Evolutionary conservation across 92 coral and sea anemone species (phyloP).

Genomic region (Muricea muricata): DNA sequence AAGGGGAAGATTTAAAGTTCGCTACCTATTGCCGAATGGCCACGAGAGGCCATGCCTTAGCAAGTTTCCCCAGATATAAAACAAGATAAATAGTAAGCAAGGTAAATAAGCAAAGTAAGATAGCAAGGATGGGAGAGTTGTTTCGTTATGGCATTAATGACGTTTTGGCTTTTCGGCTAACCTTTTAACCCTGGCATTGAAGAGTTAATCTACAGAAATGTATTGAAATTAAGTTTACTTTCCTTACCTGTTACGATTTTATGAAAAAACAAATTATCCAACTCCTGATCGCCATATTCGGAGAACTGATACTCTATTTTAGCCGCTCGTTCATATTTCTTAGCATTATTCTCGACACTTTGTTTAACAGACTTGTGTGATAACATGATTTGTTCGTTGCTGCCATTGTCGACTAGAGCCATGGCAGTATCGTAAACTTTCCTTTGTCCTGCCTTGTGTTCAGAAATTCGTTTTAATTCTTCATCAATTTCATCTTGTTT

Average conservation of each 20-base stretch:
- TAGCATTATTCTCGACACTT: background rate
- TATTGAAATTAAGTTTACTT: background rate
- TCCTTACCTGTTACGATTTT: background rate
- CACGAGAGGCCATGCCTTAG: too few species aligned
- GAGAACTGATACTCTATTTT: background rate
- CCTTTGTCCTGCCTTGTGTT: background rate
- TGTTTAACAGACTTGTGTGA: background rate
- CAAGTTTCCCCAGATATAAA: too few species aligned
- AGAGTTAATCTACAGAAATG: too few species aligned
- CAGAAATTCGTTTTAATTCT: background rate
- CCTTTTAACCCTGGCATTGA: too few species aligned
- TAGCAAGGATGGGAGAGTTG: too few species aligned
- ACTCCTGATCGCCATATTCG: background rate
- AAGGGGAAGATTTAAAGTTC: too few species aligned
- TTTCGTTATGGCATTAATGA: too few species aligned
- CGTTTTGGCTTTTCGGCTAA: too few species aligned
- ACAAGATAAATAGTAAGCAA: too few species aligned
- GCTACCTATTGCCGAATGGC: too few species aligned
- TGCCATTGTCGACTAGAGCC: conserved; percentile 4
- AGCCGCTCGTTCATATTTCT: too few species aligned
- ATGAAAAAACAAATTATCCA: background rate
- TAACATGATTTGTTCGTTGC: conserved; percentile 6
- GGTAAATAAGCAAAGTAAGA: too few species aligned
- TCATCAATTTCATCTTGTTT: background rate
- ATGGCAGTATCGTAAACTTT: background rate